A percentile compares a stretch with the other conserved stretches of the same genome.
phyloP scores from a whole-genome alignment of 2,888 invertebrate genomes.

The Torymus aiolomorphi region DNA sequence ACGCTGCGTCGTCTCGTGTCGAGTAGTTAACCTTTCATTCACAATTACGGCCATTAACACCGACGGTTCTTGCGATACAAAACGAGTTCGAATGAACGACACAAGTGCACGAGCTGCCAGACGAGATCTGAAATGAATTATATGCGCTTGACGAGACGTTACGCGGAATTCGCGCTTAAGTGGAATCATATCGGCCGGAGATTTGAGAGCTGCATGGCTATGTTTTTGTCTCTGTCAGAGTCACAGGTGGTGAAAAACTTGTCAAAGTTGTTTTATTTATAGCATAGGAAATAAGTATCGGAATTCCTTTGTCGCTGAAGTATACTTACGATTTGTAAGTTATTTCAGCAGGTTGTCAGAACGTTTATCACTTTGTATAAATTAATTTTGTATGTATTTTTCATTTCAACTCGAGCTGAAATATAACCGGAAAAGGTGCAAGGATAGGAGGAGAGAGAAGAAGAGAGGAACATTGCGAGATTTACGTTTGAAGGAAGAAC shows the following conservation, averaged over 20 bases:
- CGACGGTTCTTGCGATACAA: conserved; percentile 20
- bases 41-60: conserved; percentile 68
- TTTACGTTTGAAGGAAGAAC: conserved; percentile 39
- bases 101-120: conserved; percentile 53
- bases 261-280: too few species aligned
- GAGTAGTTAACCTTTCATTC: conserved; percentile 60
- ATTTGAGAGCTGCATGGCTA: too few species aligned
- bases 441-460: background rate
- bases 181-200: too few species aligned
- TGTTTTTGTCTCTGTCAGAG: too few species aligned
- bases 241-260: too few species aligned
- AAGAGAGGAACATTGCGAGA: conserved; percentile 31
- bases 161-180: too few species aligned
- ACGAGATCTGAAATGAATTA: conserved; percentile 17
- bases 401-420: conserved; percentile 1
- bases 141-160: background rate
- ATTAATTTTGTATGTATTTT: conserved; percentile 3
- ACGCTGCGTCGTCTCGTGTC: conserved; percentile 9
- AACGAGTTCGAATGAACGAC: background rate
- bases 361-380: background rate
- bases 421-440: conserved; percentile 4
- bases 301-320: too few species aligned
- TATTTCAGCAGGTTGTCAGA: too few species aligned
- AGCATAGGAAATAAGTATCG: too few species aligned
- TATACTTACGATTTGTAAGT: too few species aligned